These are phyloP conservation scores for Neoscelio sp. DNA, from an alignment of 2,888 invertebrate species.

Conservation along the genomic window DNA sequence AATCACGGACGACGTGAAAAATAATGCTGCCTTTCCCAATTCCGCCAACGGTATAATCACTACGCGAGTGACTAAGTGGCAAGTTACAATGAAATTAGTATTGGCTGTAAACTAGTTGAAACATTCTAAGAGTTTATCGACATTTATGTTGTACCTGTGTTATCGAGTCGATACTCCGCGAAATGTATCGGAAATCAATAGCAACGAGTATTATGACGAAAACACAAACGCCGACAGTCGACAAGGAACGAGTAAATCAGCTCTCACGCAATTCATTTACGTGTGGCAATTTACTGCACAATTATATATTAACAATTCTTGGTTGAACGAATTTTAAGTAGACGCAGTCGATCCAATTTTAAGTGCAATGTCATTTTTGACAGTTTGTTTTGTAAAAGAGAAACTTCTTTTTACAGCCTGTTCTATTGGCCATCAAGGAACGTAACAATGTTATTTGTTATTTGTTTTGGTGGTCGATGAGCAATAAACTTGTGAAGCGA, in stretches of 20 bases:
- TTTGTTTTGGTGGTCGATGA: too few relatives aligned
- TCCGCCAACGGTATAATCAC: conserved; percentile 41
- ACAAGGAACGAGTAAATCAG: neutral
- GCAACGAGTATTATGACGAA: conserved; percentile 1
- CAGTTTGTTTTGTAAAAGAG: too few relatives aligned
- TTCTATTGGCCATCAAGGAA: neutral
- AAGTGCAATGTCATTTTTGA: too few relatives aligned
- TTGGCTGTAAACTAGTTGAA: conserved; percentile 38
- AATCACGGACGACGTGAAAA: neutral
- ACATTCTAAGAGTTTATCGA: conserved; percentile 22
- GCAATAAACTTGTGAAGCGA: neutral
- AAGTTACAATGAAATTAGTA: conserved; percentile 65
- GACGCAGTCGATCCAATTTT: too few relatives aligned
- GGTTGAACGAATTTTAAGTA: too few relatives aligned
- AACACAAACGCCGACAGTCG: neutral
- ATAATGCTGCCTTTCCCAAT: neutral
- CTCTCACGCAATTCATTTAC: neutral
- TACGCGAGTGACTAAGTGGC: conserved; percentile 46
- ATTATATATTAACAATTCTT: neutral
- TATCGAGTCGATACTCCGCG: neutral
- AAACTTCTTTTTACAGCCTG: too few relatives aligned
- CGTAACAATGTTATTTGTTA: neutral
- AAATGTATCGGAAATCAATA: conserved; percentile 38
- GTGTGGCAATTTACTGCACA: neutral
- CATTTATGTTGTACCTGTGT: neutral